A percentile compares a stretch with the other conserved stretches of the same genome.
phyloP scores from a whole-genome alignment of 2,113 vertebrate genomes.

The Collichthys lucidus region DNA sequence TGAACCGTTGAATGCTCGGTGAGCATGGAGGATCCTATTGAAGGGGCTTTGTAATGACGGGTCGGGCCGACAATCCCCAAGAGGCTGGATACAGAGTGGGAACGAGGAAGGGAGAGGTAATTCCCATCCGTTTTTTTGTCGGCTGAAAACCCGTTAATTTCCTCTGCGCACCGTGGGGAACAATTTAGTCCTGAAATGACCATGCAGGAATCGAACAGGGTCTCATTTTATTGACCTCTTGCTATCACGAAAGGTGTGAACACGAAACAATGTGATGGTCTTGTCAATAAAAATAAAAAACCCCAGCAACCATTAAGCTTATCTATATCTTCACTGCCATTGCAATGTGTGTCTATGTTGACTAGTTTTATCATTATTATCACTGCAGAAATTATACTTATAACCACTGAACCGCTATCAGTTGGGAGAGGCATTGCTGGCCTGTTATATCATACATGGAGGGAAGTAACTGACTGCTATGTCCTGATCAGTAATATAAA shows the following conservation, averaged over 20 bases:
- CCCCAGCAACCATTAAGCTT: background rate
- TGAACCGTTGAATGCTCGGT: constrained; percentile 1
- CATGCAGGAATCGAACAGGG: background rate
- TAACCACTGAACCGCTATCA: too few relatives aligned
- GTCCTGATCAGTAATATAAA: constrained; percentile 10
- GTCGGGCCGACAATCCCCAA: background rate
- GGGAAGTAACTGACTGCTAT: background rate
- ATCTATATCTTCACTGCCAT: background rate
- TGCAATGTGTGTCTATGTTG: background rate
- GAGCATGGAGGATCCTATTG: constrained; percentile 19
- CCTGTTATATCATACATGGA: background rate
- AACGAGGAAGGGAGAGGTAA: background rate
- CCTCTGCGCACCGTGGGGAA: background rate
- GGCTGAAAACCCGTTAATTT: background rate
- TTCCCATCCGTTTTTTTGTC: background rate
- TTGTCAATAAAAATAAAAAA: background rate
- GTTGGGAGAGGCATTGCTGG: background rate
- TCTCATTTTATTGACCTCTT: background rate
- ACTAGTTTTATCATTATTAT: background rate
- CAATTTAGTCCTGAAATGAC: background rate
- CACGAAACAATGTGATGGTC: background rate
- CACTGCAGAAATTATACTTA: background rate
- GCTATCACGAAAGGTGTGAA: constrained; percentile 3
- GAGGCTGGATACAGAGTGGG: background rate
- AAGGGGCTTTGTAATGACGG: constrained; percentile 23